A percentile compares a stretch with the other conserved stretches of the same genome.
phyloP scores from a whole-genome alignment of 2,888 invertebrate genomes.

The Dicyrtomina minuta region DNA sequence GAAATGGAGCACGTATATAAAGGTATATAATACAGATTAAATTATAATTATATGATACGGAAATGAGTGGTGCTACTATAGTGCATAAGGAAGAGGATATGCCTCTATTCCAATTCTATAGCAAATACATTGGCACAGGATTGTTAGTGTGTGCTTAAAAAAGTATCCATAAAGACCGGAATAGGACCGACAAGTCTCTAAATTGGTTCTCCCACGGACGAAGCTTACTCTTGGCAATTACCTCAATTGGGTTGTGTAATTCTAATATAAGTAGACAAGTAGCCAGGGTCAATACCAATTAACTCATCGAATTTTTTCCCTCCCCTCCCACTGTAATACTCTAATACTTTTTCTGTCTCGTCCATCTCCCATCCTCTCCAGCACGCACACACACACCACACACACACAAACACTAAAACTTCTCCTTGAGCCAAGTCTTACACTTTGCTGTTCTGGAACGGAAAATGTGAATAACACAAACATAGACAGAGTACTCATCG shows the following conservation, averaged over 20 bases:
- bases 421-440: background rate
- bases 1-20: no score
- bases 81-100: no score
- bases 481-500: no score
- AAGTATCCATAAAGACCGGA: no score
- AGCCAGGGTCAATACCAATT: constrained; percentile 33
- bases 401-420: background rate
- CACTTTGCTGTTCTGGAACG: background rate
- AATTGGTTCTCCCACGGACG: constrained; percentile 29
- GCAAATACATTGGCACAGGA: no score
- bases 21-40: no score
- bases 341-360: no score
- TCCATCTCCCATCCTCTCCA: constrained; percentile 22
- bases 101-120: no score
- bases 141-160: no score
- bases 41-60: no score
- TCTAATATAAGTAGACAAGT: constrained; percentile 25
- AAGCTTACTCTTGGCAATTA: constrained; percentile 28
- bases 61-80: no score
- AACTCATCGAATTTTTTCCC: constrained; percentile 16
- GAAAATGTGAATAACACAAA: background rate
- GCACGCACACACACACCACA: constrained; percentile 15
- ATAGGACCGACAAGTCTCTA: background rate
- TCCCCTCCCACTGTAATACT: constrained; percentile 18
- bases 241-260: constrained; percentile 32